Percentiles rank a stretch among this genome's conserved stretches.
Conservation (phyloP, 2,888 invertebrate species). For the Biston betularia region DNA sequence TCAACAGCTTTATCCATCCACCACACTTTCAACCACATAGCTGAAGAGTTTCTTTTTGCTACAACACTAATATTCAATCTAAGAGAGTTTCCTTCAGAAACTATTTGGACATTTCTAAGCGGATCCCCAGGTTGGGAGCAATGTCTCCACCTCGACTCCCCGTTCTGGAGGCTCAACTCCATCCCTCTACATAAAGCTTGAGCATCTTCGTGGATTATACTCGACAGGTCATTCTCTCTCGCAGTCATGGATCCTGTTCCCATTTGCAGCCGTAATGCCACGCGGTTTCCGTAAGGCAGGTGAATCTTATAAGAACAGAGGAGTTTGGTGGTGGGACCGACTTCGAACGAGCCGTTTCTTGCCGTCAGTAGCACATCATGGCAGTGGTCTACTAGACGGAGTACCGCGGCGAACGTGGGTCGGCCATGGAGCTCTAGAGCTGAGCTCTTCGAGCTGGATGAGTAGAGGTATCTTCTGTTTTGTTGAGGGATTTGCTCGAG, state of each 20-base stretch:
- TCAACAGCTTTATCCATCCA: slow-evolving; percentile 88
- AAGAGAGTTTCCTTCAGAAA: slow-evolving; percentile 86
- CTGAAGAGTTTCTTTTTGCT: slow-evolving; percentile 71
- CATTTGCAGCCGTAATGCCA: slow-evolving; percentile 87
- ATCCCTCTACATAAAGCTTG: slow-evolving; percentile 84
- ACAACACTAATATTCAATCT: slow-evolving; percentile 77
- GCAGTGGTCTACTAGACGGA: slow-evolving; percentile 90
- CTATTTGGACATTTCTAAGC: slow-evolving; percentile 85
- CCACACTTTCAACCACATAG: slow-evolving; percentile 86
- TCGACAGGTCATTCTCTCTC: slow-evolving; percentile 68
- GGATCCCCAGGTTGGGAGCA: slow-evolving; percentile 87
- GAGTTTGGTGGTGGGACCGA: slow-evolving; percentile 86
- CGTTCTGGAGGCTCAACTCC: slow-evolving; percentile 85
- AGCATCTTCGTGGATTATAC: slow-evolving; percentile 71
- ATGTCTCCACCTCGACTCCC: slow-evolving; percentile 85
- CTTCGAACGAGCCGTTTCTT: slow-evolving; percentile 88
- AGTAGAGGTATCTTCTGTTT: slow-evolving; percentile 87
- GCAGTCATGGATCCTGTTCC: slow-evolving; percentile 75
- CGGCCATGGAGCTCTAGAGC: slow-evolving; percentile 86
- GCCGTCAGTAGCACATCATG: slow-evolving; percentile 89
- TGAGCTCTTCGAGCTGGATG: slow-evolving; percentile 78
- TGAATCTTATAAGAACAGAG: slow-evolving; percentile 90
- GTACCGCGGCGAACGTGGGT: slow-evolving; percentile 89
- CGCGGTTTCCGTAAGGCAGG: slow-evolving; percentile 89
- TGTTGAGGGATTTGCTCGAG: slow-evolving; percentile 88